Conservation (phyloP, 2,113 vertebrate genomes). For the Salvelinus sp. region DNA sequence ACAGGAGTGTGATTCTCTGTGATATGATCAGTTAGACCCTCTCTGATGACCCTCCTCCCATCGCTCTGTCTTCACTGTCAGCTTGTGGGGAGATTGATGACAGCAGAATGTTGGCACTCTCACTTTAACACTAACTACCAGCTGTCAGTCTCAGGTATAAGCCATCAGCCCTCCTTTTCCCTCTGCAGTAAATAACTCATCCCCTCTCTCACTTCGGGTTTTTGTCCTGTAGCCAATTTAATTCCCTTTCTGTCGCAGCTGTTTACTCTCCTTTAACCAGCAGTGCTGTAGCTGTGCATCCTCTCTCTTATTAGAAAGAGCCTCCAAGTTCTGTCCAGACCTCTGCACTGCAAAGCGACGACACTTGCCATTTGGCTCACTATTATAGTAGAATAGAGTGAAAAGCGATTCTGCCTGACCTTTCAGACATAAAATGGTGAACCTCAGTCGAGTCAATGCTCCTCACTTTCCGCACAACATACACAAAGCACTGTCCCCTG, state of each 20-base stretch:
- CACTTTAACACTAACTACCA: conserved; percentile 60
- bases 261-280: conserved; percentile 37
- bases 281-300: background rate
- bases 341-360: background rate
- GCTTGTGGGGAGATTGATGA: conserved; percentile 43
- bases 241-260: conserved; percentile 37
- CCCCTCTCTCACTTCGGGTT: conserved; percentile 15
- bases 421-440: background rate
- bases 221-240: conserved; percentile 50
- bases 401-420: background rate
- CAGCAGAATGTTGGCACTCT: conserved; percentile 28
- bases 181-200: conserved; percentile 49
- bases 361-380: background rate
- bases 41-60: background rate
- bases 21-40: background rate
- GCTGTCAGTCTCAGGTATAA: conserved; percentile 53
- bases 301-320: background rate
- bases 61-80: conserved; percentile 11
- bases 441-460: background rate
- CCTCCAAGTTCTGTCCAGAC: background rate
- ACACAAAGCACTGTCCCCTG: background rate
- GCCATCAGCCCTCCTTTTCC: conserved; percentile 20
- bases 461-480: background rate
- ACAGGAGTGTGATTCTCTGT: too few species aligned
- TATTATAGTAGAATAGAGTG: background rate